A percentile compares a stretch with the other conserved stretches of the same genome.
These are phyloP conservation scores for Anthopleura sola DNA, from an alignment of 64 coral and sea anemone genomes.

Conservation along the genomic window DNA sequence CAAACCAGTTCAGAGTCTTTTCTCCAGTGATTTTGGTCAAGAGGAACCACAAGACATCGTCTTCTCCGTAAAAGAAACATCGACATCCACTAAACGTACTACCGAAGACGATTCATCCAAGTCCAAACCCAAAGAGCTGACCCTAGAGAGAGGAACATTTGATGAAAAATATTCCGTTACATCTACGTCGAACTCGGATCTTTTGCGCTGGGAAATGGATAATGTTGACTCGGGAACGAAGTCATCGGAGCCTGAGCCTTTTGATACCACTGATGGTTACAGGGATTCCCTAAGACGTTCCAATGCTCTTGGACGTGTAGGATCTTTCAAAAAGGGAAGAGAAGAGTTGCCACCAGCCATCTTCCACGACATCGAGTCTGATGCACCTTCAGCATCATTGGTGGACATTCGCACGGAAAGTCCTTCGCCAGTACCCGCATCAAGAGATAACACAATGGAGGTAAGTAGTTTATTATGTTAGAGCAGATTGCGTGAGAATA, in stretches of 20 bases:
- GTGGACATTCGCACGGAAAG: not conserved
- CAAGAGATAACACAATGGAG: not conserved
- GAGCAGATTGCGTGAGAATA: not conserved
- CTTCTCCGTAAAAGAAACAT: conserved; percentile 19
- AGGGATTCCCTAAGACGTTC: not conserved
- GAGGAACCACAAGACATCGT: conserved; percentile 11
- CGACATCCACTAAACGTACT: not conserved
- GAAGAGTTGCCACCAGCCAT: not conserved
- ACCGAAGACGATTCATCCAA: not conserved
- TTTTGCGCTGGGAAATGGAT: not conserved
- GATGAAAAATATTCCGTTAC: not conserved
- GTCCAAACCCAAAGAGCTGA: conserved; percentile 1
- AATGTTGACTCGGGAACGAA: not conserved
- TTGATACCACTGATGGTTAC: not conserved
- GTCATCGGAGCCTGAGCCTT: not conserved
- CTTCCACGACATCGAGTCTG: conserved; percentile 9
- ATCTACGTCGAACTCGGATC: not conserved
- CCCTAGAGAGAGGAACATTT: not conserved
- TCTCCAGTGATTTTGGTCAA: not conserved
- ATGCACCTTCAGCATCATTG: not conserved
- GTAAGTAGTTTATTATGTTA: not conserved
- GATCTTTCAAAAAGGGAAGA: conserved; percentile 10
- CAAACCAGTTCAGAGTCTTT: not conserved
- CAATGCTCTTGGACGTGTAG: not conserved
- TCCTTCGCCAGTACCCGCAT: not conserved